Base-by-base conservation (phyloP, 2,888 invertebrate species). In the Eupelmus urozonus region DNA sequence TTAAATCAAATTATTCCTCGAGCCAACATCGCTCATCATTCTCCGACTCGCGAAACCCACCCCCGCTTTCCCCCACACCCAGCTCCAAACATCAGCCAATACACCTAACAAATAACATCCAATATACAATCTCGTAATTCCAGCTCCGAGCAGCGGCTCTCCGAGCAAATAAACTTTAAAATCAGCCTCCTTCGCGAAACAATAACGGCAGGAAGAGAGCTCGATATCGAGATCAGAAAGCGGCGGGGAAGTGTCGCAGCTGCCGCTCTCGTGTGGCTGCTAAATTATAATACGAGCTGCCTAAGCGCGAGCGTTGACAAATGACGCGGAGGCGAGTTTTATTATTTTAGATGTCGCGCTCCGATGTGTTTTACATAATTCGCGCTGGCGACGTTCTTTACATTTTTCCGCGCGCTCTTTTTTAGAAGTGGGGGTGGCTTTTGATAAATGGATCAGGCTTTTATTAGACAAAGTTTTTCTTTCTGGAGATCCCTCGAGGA, bases 241-340 rank as follows among this genome's bases (percentile, higher is more conserved):
- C 2, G 16, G 45, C 16, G 42, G 18, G 18, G 42, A 62, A 60
- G 66, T 60, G 83, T 71, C 85, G 77, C 84, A 83, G 83, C 83
- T 83, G 85, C 82, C 79, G 76, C 81, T 74, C 80, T 75, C 81
- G 78, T 76, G 81, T 81, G 75, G 78, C 81, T 76, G 82, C 82
- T 81, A 82, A 84, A 85, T 84, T 84, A 80, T 80, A 75, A 77
- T 71, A 82, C 83, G 82, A 80, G 82, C 78, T 76, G 81, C 77
- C 13, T 16, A 16, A 18, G 76, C 81, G 80, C 76, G 85, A 82
- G 85, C 87, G 85, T 88, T 89, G 89, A 89, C 89, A 89, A 89
- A 89, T 89, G 89, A 89, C 88, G n/a, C n/a, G 84, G 84, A 86
- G 87, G 85, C 86, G 86, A 88, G 84, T 89, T 89, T 89, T 89